phyloP scores from a whole-genome alignment of 1,140 invertebrate species.

The Hyposmocoma kahamanoa region DNA sequence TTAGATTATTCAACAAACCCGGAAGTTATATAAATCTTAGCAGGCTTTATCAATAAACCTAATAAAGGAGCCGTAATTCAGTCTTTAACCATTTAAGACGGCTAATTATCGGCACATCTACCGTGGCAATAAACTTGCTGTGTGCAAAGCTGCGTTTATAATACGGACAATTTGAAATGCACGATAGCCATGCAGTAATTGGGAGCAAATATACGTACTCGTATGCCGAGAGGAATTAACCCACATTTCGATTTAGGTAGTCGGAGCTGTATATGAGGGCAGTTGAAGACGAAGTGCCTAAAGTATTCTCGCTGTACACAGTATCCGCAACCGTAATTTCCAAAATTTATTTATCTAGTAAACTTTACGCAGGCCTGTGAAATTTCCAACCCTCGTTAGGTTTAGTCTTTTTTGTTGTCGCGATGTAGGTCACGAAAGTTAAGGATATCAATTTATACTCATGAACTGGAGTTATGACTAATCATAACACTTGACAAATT shows the following conservation, averaged over 20 bases:
- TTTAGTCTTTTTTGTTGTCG: too few species aligned
- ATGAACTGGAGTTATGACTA: slow-evolving; percentile 21
- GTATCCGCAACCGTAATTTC: too few species aligned
- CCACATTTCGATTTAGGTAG: slow-evolving; percentile 6
- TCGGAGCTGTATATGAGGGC: neutral
- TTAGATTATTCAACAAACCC: slow-evolving; percentile 19
- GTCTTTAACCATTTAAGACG: slow-evolving; percentile 2
- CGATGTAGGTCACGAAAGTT: too few species aligned
- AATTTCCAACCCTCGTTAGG: too few species aligned
- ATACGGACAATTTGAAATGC: slow-evolving; percentile 20
- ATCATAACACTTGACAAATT: slow-evolving; percentile 24
- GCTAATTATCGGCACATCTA: slow-evolving; percentile 15
- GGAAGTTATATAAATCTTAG: slow-evolving; percentile 21
- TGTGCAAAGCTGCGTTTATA: neutral
- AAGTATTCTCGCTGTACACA: too few species aligned
- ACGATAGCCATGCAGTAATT: slow-evolving; percentile 13
- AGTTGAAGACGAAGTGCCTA: too few species aligned
- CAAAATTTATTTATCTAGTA: too few species aligned
- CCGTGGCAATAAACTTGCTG: neutral
- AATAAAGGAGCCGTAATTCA: slow-evolving; percentile 21
- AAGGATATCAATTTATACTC: slow-evolving; percentile 19
- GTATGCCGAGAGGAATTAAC: slow-evolving; percentile 9
- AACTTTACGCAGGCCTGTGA: too few species aligned
- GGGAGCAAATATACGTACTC: slow-evolving; percentile 18
- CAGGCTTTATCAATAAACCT: slow-evolving; percentile 22